Percentiles rank a stretch among this genome's conserved stretches.
Evolutionary conservation across 2,797 vertebrate species (phyloP).

Genomic region (Columba guinea): DNA sequence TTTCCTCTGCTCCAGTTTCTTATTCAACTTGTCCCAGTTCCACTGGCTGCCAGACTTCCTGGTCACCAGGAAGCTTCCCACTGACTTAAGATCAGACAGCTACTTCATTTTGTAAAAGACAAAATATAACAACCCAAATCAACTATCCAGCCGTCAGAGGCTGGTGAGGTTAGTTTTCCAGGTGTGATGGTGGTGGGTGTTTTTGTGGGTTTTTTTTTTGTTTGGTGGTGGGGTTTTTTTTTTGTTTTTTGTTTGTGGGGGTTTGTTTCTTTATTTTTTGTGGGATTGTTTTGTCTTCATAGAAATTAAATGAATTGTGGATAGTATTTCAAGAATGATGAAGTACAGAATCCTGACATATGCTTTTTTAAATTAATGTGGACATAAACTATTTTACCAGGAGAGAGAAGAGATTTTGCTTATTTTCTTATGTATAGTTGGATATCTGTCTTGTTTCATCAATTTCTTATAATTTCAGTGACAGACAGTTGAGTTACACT

Average conservation of each 20-base stretch:
- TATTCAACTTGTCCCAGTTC: not conserved
- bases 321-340: not conserved
- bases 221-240: not conserved
- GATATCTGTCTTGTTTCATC: not conserved
- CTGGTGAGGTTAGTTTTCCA: not conserved
- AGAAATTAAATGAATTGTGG: not conserved
- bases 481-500: not conserved
- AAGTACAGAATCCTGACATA: not conserved
- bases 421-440: not conserved
- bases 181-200: too few relatives aligned
- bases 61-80: not conserved
- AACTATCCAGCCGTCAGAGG: not conserved
- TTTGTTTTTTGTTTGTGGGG: not conserved
- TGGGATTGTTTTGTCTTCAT: not conserved
- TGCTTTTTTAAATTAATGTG: not conserved
- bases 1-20: not conserved
- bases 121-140: not conserved
- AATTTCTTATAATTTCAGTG: not conserved
- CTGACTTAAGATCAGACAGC: not conserved
- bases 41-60: not conserved
- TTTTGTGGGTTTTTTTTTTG: too few relatives aligned
- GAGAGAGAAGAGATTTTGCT: not conserved
- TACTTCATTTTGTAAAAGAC: not conserved
- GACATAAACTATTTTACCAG: not conserved
- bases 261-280: too few relatives aligned